Percentiles rank a stretch among this genome's conserved stretches.
These are phyloP conservation scores for Dermatemys mawii DNA, from an alignment of 2,113 vertebrate species.

Conservation along the genomic window DNA sequence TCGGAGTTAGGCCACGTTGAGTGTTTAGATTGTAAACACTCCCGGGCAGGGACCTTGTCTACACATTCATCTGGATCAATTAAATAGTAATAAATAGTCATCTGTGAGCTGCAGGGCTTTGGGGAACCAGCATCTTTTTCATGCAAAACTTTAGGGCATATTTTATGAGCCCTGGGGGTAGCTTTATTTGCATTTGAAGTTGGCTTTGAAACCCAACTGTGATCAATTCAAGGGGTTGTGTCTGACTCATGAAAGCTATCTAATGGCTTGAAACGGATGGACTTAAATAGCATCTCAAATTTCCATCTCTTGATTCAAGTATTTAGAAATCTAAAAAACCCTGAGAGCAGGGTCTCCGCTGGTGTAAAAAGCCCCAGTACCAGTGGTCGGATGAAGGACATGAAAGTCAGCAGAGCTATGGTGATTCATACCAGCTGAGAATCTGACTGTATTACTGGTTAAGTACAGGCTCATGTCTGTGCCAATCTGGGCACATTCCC, in stretches of 20 bases:
- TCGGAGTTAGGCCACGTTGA: background rate
- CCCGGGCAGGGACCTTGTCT: background rate
- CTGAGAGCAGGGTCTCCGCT: background rate
- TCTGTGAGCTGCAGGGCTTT: background rate
- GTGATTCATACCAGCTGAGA: background rate
- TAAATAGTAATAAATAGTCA: conserved; percentile 27
- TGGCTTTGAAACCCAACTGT: conserved; percentile 39
- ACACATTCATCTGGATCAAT: accelerated
- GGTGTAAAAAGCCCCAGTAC: background rate
- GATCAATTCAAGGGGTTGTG: conserved; percentile 33
- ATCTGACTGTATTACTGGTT: accelerated
- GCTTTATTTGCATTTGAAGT: conserved; percentile 12
- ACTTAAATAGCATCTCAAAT: conserved; percentile 9
- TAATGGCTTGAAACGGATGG: background rate
- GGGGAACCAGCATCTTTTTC: background rate
- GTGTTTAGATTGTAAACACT: background rate
- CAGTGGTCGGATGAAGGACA: background rate
- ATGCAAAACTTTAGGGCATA: background rate
- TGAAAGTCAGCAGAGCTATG: background rate
- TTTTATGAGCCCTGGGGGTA: conserved; percentile 22
- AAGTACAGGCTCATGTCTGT: background rate
- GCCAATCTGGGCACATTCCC: background rate
- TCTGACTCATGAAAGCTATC: conserved; percentile 34
- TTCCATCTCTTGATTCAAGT: background rate
- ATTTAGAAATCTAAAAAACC: background rate